These are phyloP conservation scores for Drosophila anomalata DNA, from an alignment of 2,888 invertebrate genomes.

Conservation along the genomic window DNA sequence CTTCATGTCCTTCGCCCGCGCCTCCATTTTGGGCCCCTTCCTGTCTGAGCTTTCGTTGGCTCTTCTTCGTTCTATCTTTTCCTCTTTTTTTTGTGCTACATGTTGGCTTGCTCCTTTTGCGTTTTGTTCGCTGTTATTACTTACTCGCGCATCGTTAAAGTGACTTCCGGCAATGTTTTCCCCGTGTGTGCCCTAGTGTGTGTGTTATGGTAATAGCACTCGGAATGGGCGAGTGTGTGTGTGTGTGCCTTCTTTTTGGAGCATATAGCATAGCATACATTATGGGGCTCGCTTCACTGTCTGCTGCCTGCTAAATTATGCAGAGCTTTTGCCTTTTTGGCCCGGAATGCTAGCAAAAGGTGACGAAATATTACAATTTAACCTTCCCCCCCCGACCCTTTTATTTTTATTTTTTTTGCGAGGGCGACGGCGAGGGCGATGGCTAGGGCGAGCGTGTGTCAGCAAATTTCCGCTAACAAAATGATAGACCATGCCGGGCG, in stretches of 20 bases:
- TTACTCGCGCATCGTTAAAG: conserved; percentile 79
- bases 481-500: conserved; percentile 46
- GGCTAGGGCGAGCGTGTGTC: conserved; percentile 38
- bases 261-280: conserved; percentile 60
- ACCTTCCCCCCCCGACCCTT: conserved; percentile 54
- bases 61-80: conserved; percentile 13
- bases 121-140: conserved; percentile 64
- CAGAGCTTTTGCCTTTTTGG: conserved; percentile 64
- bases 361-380: conserved; percentile 79
- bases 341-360: conserved; percentile 52
- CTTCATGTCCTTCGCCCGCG: conserved; percentile 20
- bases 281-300: conserved; percentile 52
- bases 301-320: conserved; percentile 72
- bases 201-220: conserved; percentile 59
- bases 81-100: conserved; percentile 28
- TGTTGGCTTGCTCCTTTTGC: conserved; percentile 30
- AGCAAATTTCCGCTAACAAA: conserved; percentile 74
- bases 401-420: not conserved
- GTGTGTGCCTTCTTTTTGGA: conserved; percentile 21
- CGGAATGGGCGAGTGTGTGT: conserved; percentile 10
- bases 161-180: conserved; percentile 70
- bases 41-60: conserved; percentile 25
- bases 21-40: conserved; percentile 13
- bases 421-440: not conserved
- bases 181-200: conserved; percentile 29